phyloP scores from a whole-genome alignment of 2,888 invertebrate species.

The Platerodrilus igneus region DNA sequence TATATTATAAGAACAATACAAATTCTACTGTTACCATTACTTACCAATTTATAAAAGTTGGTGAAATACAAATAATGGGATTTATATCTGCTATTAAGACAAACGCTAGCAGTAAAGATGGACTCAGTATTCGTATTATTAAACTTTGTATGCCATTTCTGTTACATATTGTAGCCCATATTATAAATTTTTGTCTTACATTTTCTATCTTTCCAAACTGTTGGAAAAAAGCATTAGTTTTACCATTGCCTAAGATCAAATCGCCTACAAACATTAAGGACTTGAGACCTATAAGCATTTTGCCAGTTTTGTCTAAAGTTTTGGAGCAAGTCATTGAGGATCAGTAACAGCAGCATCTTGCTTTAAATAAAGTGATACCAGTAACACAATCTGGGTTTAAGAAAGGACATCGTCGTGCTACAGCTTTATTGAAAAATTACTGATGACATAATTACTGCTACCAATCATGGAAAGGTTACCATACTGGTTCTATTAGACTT shows the following conservation, averaged over 20 bases:
- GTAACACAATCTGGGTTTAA: too few relatives aligned
- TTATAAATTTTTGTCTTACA: constrained; percentile 14
- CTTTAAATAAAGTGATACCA: too few relatives aligned
- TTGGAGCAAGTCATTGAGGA: constrained; percentile 22
- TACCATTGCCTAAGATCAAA: constrained; percentile 28
- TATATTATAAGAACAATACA: constrained; percentile 1
- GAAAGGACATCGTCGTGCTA: too few relatives aligned
- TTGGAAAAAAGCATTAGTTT: constrained; percentile 32
- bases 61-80: neutral
- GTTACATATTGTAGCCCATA: constrained; percentile 8
- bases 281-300: constrained; percentile 30
- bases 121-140: constrained; percentile 9
- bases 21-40: neutral
- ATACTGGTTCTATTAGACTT: too few relatives aligned
- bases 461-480: too few relatives aligned
- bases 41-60: neutral
- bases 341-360: constrained; percentile 26
- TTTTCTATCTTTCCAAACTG: constrained; percentile 20
- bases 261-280: constrained; percentile 21
- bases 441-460: too few relatives aligned
- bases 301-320: constrained; percentile 26
- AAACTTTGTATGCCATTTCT: constrained; percentile 12
- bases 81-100: constrained; percentile 6
- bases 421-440: too few relatives aligned
- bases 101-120: constrained; percentile 13